Evolutionary conservation across 2,113 vertebrate genomes (phyloP), one percentile per base, ranked within the genome.

Genomic region (Psilopsiagon aymara): DNA sequence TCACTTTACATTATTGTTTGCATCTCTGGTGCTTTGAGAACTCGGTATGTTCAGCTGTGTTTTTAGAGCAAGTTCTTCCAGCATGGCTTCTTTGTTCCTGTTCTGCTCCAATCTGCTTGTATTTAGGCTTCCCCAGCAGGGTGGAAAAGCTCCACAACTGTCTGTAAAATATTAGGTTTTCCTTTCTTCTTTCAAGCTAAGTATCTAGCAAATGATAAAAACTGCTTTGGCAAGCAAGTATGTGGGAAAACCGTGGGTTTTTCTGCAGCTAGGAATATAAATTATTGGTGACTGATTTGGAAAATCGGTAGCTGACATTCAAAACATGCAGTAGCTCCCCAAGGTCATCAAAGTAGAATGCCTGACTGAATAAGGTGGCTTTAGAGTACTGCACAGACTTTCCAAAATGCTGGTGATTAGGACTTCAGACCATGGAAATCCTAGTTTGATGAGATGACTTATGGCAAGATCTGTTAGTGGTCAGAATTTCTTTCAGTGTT

Each of bases 21-120:
- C 0, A 1, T 91, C 88, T 91, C 91, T 0, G 1, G 83, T 85
- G 74, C 0, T 0, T 70, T 77, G 44, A 69, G 64, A 91, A 28
- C 68, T 87, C 27, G 0, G 94, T 66, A 31, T 37, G 75, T 53
- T 92, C 92, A 96, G 91, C 91, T 95, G 92, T 93, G 82, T 84
- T 95, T 95, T 96, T 51, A 92, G 76, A 94, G 68, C 64, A 62
- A 94, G 95, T 78, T 91, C 55, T 63, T 91, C 71, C 73, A 88
- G 89, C 66, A 43, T 1, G 31, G 53, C 53, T 87, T 64, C 88
- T 93, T 96, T 95, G 86, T 91, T 94, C 83, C 91, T 79, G 46
- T 76, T 91, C 81, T 96, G 74, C n/a, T 94, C 74, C 83, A 91
- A 51, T 73, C 85, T 90, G 67, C 91, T 94, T 94, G 79, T 57